Base-by-base conservation (phyloP, 1,140 invertebrate genomes). In the Calycopis cecrops region DNA sequence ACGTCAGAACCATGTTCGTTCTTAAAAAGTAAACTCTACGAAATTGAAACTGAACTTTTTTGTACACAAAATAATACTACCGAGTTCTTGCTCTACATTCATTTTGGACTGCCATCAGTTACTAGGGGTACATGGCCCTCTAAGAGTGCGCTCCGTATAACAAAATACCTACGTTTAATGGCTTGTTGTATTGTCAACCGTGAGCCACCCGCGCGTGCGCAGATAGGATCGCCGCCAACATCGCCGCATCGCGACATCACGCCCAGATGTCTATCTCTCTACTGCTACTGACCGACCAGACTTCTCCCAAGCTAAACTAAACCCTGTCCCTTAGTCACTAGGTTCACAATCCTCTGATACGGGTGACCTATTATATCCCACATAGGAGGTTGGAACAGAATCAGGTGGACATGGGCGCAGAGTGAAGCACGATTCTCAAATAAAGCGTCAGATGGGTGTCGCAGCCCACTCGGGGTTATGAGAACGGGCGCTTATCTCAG, bases 221-320 rank as follows among this genome's bases (percentile, higher is more conserved):
- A 56, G 80, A 85, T 85, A 82, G 49, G 50, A 85, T 85, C 79
- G 50, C 62, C 28, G 55, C 57, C 21, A 85, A 82, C 79, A 48
- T 60, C 28, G 55, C 51, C 58, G 61, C 73, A 77, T 76, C 69
- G 70, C 71, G 66, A 71, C 69, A 77, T 75, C 76, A 73, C 74
- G 76, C 70, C 65, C 65, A 63, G 78, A 81, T 81, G 61, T 53
- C 16, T 77, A 79, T 79, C 76, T 61, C 48, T 56, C 51, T 50
- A 52, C 53, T 59, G 77, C 76, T 84, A 81, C 80, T 70, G 73
- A 64, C 37, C 51, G 17, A 28, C 3, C 18, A 18, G n/a, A 10
- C 9, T 28, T 10, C 17, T 37, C 21, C 47, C 57, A 55, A 49
- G 28, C 49, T 12, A 66, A n/a, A 57, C 35, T 40, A 33, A 51